phyloP scores from a whole-genome alignment of 2,888 invertebrate genomes.

The Druceiella hillmani region DNA sequence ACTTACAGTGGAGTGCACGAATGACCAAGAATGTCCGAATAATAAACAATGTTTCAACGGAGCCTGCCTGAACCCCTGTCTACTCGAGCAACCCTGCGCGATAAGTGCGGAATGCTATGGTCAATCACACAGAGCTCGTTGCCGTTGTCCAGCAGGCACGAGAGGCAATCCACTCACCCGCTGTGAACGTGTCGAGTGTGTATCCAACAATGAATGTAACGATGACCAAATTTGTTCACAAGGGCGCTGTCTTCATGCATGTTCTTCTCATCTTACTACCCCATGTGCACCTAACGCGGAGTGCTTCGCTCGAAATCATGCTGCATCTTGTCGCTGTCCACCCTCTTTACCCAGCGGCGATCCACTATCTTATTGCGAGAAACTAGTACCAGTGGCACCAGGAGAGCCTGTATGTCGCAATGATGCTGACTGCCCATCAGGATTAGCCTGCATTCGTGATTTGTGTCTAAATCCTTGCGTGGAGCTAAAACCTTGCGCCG shows the following conservation, averaged over 20 bases:
- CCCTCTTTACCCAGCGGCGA: slow-evolving; percentile 72
- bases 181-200: slow-evolving; percentile 75
- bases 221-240: slow-evolving; percentile 66
- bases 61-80: slow-evolving; percentile 76
- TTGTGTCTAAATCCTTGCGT: slow-evolving; percentile 75
- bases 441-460: slow-evolving; percentile 73
- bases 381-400: slow-evolving; percentile 35
- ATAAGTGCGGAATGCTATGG: slow-evolving; percentile 82
- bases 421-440: slow-evolving; percentile 76
- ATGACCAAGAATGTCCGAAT: slow-evolving; percentile 75
- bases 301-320: slow-evolving; percentile 76
- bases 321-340: slow-evolving; percentile 78
- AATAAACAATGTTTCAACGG: slow-evolving; percentile 78
- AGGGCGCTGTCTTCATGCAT: slow-evolving; percentile 75
- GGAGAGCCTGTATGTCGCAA: slow-evolving; percentile 64
- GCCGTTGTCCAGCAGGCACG: slow-evolving; percentile 71
- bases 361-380: slow-evolving; percentile 70
- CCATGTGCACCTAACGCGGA: slow-evolving; percentile 81
- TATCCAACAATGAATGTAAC: slow-evolving; percentile 73
- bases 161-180: slow-evolving; percentile 76
- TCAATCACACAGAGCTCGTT: slow-evolving; percentile 70
- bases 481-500: slow-evolving; percentile 69
- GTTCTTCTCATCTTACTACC: slow-evolving; percentile 56
- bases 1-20: slow-evolving; percentile 71
- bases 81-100: slow-evolving; percentile 75